Base-by-base conservation (phyloP, 2,888 invertebrate genomes). In the Amiota minor region DNA sequence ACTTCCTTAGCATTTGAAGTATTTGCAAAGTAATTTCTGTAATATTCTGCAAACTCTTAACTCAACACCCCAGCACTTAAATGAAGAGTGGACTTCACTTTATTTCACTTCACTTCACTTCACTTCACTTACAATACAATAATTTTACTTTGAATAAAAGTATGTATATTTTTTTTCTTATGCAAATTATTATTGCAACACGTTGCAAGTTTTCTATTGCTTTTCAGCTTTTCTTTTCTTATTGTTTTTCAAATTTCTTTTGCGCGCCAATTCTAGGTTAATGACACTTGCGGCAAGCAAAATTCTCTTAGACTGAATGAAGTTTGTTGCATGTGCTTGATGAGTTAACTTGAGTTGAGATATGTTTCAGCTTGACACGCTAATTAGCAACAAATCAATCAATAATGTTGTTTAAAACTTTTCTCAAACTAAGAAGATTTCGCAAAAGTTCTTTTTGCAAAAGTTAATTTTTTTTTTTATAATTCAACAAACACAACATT, bases 171-270 rank as follows among this genome's bases (percentile, higher is more conserved):
- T 83, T 84, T 82, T 81, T 71, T 81, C 8, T 82, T 83, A 81
- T 83, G 86, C 79, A 85, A 85, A 83, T 85, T 80, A 77, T 72
- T 85, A 83, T 85, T 80, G 84, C 84, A 83, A 85, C 82, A 85
- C 82, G 86, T 85, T 85, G 86, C 82, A 83, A 74, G 77, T 77
- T 73, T 62, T 71, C 12, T n/a, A 46, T 77, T 70, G 45, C 23
- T 69, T 72, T 67, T 14, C 35, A 62, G 9, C 23, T 73, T 77
- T 73, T 47, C 16, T 71, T 69, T 72, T 65, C 35, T 65, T 76
- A 72, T 76, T 75, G 74, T 53, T 73, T 72, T 70, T 70, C 55
- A 56, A 64, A 62, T 73, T 68, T 56, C 75, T 78, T 78, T 79
- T 75, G 77, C 75, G 74, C 77, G 77, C 74, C 85, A 83, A 84